Evolutionary conservation across 2,113 vertebrate genomes (phyloP).

Genomic region (Drymodes brunneopygia): DNA sequence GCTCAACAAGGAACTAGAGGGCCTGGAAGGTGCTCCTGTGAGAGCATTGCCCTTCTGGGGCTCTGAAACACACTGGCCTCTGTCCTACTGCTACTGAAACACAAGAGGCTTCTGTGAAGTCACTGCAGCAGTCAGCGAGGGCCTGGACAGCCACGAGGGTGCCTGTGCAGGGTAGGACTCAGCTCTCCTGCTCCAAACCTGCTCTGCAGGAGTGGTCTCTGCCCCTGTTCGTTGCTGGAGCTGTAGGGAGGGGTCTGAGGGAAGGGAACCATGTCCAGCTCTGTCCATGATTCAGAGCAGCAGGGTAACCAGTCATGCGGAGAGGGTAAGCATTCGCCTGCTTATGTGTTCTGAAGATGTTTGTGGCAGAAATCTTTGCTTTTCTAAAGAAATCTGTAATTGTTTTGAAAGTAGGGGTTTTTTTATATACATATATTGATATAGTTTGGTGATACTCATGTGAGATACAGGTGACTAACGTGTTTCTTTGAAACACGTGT

Average conservation of each 20-base stretch:
- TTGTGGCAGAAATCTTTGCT: background rate
- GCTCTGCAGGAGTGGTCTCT: background rate
- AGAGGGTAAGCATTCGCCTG: accelerated
- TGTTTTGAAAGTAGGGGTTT: background rate
- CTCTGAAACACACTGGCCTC: accelerated
- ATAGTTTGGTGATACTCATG: background rate
- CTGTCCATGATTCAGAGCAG: accelerated
- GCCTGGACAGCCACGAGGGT: background rate
- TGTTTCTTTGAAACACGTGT: background rate
- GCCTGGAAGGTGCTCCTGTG: background rate
- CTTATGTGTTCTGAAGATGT: background rate
- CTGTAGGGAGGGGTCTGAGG: background rate
- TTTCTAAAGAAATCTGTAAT: background rate
- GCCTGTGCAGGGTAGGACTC: background rate
- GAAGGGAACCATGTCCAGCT: accelerated
- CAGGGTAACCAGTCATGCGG: accelerated
- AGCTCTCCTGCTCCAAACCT: background rate
- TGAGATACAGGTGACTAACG: background rate
- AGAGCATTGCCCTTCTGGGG: background rate
- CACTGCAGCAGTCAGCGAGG: background rate
- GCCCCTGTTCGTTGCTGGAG: background rate
- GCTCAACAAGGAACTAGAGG: background rate
- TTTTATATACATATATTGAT: background rate
- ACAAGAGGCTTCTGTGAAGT: background rate
- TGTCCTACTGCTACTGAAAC: accelerated